Evolutionary conservation across 2,797 vertebrate species (phyloP).

Genomic region (Pipistrellus nathusii): DNA sequence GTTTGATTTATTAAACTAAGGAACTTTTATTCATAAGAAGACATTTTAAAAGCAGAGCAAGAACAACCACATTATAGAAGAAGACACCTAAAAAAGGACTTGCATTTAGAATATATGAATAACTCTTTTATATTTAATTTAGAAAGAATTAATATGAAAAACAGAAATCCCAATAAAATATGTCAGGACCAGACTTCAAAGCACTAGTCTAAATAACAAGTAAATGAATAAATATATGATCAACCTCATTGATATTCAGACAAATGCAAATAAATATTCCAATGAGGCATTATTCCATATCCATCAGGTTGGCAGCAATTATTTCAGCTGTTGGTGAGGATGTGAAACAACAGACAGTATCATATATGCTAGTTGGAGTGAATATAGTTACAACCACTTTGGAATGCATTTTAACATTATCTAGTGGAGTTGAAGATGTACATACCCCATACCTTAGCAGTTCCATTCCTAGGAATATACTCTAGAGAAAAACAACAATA

Average conservation of each 20-base stretch:
- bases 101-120: background rate
- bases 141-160: background rate
- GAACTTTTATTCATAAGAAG: background rate
- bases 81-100: background rate
- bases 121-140: background rate
- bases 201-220: background rate
- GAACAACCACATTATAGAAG: background rate
- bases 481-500: background rate
- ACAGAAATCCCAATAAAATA: background rate
- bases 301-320: background rate
- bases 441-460: background rate
- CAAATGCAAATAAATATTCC: background rate
- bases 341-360: background rate
- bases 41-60: background rate
- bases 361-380: background rate
- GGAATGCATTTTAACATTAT: background rate
- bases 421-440: background rate
- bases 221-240: background rate
- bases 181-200: background rate
- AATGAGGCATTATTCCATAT: background rate
- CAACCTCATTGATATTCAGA: background rate
- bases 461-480: background rate
- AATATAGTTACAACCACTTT: background rate
- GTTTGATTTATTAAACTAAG: slow-evolving; percentile 10
- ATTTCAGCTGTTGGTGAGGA: background rate